Conservation (phyloP, 2,888 invertebrate genomes). For the Euproctis similis region DNA sequence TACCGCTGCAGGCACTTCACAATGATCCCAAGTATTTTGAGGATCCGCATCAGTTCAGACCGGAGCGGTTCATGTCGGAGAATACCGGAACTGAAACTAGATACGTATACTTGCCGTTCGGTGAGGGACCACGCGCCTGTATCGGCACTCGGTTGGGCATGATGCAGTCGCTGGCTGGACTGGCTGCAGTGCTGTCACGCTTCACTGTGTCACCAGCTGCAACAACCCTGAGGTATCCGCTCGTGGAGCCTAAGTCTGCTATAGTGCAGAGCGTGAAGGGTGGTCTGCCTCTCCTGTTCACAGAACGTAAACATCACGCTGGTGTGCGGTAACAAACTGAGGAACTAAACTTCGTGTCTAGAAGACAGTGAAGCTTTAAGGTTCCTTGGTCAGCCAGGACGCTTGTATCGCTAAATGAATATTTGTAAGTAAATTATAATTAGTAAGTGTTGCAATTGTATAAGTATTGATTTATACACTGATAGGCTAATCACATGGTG, state of each 20-base stretch:
- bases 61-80: conserved; percentile 41
- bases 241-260: conserved; percentile 34
- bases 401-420: no score
- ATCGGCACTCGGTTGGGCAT: conserved; percentile 47
- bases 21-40: conserved; percentile 45
- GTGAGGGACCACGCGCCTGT: conserved; percentile 50
- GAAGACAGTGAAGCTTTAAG: no score
- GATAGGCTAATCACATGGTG: no score
- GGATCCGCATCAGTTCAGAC: conserved; percentile 37
- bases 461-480: no score
- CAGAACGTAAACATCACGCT: no score
- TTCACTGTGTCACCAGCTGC: conserved; percentile 36
- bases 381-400: no score
- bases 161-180: conserved; percentile 56
- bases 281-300: conserved; percentile 41
- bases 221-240: conserved; percentile 24
- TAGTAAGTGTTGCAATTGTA: no score
- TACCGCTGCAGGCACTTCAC: conserved; percentile 29
- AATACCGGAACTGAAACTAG: no score
- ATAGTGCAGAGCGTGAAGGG: conserved; percentile 38
- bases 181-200: conserved; percentile 42
- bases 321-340: no score
- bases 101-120: conserved; percentile 50
- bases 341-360: no score
- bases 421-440: no score